These are phyloP conservation scores for Tursiops truncatus DNA, from an alignment of 2,113 vertebrate genomes.

Conservation along the genomic window DNA sequence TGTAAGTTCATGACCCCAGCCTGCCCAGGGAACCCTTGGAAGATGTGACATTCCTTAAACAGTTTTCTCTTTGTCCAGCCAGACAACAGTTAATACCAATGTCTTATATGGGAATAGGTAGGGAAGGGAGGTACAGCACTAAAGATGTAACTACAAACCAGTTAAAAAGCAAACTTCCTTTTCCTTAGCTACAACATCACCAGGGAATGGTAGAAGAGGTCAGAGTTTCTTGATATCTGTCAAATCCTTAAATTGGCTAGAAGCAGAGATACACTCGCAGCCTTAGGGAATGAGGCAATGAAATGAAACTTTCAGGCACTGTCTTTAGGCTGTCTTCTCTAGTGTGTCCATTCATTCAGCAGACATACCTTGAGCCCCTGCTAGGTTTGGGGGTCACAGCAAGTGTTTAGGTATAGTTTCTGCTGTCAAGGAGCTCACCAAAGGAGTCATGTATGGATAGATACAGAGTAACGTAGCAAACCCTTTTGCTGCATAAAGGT, in stretches of 20 bases:
- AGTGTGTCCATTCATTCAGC: background rate
- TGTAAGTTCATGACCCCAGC: fast-evolving
- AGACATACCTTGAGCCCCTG: background rate
- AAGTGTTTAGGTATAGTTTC: background rate
- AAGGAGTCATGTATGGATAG: background rate
- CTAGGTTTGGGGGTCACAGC: background rate
- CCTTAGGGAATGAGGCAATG: background rate
- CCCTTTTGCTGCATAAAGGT: background rate
- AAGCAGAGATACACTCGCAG: background rate
- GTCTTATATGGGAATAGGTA: background rate
- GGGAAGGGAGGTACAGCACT: background rate
- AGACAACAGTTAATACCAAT: background rate
- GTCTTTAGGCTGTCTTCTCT: background rate
- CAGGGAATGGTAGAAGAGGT: background rate
- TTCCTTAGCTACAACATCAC: background rate
- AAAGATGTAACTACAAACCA: background rate
- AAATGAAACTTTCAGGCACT: background rate
- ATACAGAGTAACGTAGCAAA: background rate
- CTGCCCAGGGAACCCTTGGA: background rate
- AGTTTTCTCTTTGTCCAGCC: background rate
- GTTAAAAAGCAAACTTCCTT: background rate
- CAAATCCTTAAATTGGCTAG: background rate
- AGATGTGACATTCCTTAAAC: background rate
- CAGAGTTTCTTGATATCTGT: background rate
- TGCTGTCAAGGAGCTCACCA: background rate